Evolutionary conservation across 1,140 invertebrate species (phyloP).

Genomic region (Ooceraea biroi): DNA sequence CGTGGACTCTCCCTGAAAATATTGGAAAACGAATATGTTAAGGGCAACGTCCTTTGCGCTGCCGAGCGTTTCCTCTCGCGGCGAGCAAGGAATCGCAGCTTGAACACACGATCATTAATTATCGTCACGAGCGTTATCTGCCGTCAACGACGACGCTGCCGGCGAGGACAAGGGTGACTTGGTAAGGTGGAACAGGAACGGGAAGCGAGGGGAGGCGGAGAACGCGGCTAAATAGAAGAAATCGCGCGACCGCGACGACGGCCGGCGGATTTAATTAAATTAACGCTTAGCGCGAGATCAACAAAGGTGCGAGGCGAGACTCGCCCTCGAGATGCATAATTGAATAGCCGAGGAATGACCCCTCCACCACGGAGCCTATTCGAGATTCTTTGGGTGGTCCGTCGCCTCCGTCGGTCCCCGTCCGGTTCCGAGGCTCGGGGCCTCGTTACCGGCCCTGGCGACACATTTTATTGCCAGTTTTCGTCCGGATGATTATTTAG

Average conservation of each 20-base stretch:
- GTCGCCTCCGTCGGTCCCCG: slow-evolving; percentile 73
- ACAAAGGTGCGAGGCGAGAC: slow-evolving; percentile 86
- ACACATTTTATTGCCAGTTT: slow-evolving; percentile 85
- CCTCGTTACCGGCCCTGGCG: slow-evolving; percentile 82
- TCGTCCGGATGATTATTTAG: slow-evolving; percentile 83
- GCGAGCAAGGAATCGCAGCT: not conserved
- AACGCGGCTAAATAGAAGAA: slow-evolving; percentile 68
- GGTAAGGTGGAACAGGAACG: too few relatives aligned
- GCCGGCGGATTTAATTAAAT: slow-evolving; percentile 85
- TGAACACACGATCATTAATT: slow-evolving; percentile 49
- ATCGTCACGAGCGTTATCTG: slow-evolving; percentile 66
- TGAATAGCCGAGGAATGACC: slow-evolving; percentile 80
- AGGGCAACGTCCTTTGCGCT: too few relatives aligned
- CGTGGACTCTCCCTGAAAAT: not conserved
- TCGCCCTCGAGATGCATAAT: slow-evolving; percentile 84
- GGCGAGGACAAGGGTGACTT: slow-evolving; percentile 38
- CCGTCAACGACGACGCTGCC: slow-evolving; percentile 53
- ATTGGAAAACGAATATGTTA: slow-evolving; percentile 12
- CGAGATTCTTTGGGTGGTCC: slow-evolving; percentile 85
- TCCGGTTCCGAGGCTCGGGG: slow-evolving; percentile 79
- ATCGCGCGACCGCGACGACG: slow-evolving; percentile 53
- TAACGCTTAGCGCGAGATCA: slow-evolving; percentile 86
- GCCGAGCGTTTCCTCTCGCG: not conserved
- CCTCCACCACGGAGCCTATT: slow-evolving; percentile 71
- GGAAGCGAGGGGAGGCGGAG: slow-evolving; percentile 13